Base-by-base conservation (phyloP, 2,113 vertebrate genomes). In the Lasiurus cinereus region DNA sequence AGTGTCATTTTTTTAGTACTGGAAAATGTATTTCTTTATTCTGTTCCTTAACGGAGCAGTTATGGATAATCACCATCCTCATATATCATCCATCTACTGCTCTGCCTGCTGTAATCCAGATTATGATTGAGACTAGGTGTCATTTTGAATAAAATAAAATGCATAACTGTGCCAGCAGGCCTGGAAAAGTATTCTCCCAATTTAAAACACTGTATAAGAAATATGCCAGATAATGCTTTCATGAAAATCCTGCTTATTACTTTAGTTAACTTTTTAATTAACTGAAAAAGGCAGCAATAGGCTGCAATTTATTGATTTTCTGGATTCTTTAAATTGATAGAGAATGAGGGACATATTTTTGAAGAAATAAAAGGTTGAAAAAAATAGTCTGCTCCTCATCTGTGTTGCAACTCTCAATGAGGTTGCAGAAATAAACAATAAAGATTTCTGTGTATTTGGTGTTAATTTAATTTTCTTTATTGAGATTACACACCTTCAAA, bases 141-240 rank as follows among this genome's bases (percentile, higher is more conserved):
- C 62, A 52, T 46, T 48, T 52, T 83, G 74, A 94, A 90, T 82
- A 96, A 96, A 72, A 94, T 72, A 73, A 96, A 83, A 72, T 13
- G 8, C 59, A 84, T 43, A 66, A 52, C 4, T 36, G 59, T 85
- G 39, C 18, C 27, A 82, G 89, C 16, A 10, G 77, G 10, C 13
- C 72, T 82, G 62, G 48, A 31, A 96, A 96, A 95, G 52, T 72
- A 67, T 48, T 90, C 46, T 84, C 39, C 73, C 52, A 69, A 67
- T 92, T 90, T 90, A 94, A 93, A 85, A 33, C 4, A 1, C 3
- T n/a, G 1, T 54, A 56, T 12, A 31, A 92, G 27, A 82, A 88
- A 90, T 73, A 88, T 33, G 39, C 67, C 73, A 64, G 10, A 5
- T 74, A 78, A 10, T 84, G 27, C 54, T 84, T 83, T 92, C 22